Percentiles rank a stretch among this genome's conserved stretches.
These are phyloP conservation scores for Plodia interpunctella DNA, from an alignment of 1,140 invertebrate species.

Conservation along the genomic window DNA sequence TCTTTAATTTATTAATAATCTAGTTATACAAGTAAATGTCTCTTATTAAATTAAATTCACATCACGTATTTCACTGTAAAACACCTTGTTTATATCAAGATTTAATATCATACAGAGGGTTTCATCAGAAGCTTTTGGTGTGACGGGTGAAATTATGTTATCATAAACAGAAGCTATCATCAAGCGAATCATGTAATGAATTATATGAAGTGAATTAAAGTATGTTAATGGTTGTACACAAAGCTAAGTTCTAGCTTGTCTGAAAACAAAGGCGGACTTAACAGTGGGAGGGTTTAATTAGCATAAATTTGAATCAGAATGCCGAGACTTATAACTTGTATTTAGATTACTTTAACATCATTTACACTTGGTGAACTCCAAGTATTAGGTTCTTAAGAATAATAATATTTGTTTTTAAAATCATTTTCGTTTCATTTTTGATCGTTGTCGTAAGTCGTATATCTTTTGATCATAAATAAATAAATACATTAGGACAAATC, in stretches of 20 bases:
- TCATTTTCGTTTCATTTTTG: too few species aligned
- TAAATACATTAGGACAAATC: too few species aligned
- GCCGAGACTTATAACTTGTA: conserved; percentile 16
- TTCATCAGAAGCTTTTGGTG: too few species aligned
- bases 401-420: neutral
- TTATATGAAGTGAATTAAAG: conserved; percentile 5
- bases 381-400: conserved; percentile 26
- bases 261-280: conserved; percentile 25
- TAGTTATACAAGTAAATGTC: too few species aligned
- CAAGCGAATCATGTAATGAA: conserved; percentile 5
- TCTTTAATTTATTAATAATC: too few species aligned
- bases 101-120: too few species aligned
- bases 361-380: conserved; percentile 28
- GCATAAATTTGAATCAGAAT: conserved; percentile 55
- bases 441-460: too few species aligned
- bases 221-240: conserved; percentile 19
- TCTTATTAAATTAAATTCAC: too few species aligned
- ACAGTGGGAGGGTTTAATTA: conserved; percentile 39
- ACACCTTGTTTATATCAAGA: neutral
- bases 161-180: neutral
- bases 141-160: too few species aligned
- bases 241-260: conserved; percentile 12
- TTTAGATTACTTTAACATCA: conserved; percentile 26
- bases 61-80: too few species aligned
- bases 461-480: too few species aligned